A percentile compares a stretch with the other conserved stretches of the same genome.
phyloP scores from a whole-genome alignment of 2,888 invertebrate genomes.

The Drosophila affinis region DNA sequence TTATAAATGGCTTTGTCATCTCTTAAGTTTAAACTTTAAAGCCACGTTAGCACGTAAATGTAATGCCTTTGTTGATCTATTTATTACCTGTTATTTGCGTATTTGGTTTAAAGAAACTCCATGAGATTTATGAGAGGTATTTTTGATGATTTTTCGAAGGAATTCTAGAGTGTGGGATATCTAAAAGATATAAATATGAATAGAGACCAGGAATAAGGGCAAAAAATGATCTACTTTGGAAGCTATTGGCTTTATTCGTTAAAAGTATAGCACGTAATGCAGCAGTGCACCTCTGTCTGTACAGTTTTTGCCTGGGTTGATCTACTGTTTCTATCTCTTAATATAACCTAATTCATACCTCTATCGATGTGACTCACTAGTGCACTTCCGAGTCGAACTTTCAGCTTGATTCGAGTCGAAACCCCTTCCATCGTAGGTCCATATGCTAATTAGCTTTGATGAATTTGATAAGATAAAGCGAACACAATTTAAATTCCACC shows the following conservation, averaged over 20 bases:
- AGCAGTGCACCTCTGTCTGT: too few species aligned
- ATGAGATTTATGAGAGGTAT: neutral
- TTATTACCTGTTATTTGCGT: neutral
- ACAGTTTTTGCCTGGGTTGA: neutral
- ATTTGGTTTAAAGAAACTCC: neutral
- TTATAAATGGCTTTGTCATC: conserved; percentile 33
- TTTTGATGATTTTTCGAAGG: neutral
- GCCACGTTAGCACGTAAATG: conserved; percentile 25
- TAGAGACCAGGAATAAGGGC: too few species aligned
- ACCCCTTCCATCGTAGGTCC: neutral
- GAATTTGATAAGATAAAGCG: conserved; percentile 21
- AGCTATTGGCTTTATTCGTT: too few species aligned
- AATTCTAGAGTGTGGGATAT: neutral
- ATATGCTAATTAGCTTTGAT: conserved; percentile 39
- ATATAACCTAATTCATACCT: conserved; percentile 20
- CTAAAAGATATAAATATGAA: too few species aligned
- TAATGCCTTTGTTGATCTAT: conserved; percentile 6
- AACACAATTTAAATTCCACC: conserved; percentile 40
- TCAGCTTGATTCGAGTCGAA: neutral
- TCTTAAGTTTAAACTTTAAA: conserved; percentile 6
- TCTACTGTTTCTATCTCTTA: neutral
- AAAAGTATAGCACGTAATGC: too few species aligned
- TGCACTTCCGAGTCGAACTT: conserved; percentile 7
- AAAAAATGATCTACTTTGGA: too few species aligned
- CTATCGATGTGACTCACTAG: conserved; percentile 23